Conservation (phyloP, 1,140 invertebrate genomes). For the Heliconius himera region DNA sequence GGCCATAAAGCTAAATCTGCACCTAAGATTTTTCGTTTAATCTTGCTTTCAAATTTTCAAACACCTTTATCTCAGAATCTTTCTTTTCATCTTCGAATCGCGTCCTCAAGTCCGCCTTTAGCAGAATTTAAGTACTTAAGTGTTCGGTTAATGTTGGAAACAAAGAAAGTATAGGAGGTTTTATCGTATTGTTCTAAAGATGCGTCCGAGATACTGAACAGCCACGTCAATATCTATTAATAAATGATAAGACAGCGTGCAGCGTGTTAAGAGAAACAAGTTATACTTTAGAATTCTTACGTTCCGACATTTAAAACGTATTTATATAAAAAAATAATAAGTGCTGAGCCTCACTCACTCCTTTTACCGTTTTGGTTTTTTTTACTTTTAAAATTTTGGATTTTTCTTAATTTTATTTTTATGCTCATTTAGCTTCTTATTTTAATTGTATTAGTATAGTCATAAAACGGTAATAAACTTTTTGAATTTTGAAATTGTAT, state of each 20-base stretch:
- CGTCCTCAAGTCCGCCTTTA: conserved; percentile 32
- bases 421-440: too few species aligned
- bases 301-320: background rate
- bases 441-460: too few species aligned
- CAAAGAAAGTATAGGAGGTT: conserved; percentile 28
- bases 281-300: background rate
- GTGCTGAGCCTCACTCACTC: too few species aligned
- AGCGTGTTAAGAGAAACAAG: background rate
- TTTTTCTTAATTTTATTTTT: too few species aligned
- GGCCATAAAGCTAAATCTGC: background rate
- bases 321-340: background rate
- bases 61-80: conserved; percentile 36
- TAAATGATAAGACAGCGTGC: conserved; percentile 1
- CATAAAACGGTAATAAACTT: too few species aligned
- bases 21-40: conserved; percentile 12
- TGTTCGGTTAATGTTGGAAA: conserved; percentile 39
- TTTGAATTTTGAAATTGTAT: too few species aligned
- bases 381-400: too few species aligned
- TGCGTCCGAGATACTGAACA: background rate
- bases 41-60: conserved; percentile 25
- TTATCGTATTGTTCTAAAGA: conserved; percentile 34
- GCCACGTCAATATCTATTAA: background rate
- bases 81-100: conserved; percentile 39
- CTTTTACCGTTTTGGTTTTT: too few species aligned
- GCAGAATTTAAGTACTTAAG: conserved; percentile 28